phyloP scores from a whole-genome alignment of 2,797 vertebrate species.

The Halcyon smyrnensis region DNA sequence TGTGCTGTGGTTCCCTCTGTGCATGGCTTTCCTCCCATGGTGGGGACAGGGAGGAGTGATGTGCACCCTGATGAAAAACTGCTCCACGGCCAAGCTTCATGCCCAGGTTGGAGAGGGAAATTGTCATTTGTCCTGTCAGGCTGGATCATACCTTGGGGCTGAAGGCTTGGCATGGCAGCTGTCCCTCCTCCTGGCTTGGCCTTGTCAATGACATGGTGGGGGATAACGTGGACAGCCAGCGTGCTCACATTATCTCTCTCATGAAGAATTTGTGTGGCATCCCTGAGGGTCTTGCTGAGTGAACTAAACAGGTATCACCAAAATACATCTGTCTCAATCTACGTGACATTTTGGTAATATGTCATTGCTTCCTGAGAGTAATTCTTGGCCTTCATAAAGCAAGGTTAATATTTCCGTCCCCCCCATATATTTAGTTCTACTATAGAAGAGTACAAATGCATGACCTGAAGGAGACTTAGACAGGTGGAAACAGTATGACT shows the following conservation, averaged over 20 bases:
- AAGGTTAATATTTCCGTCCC: neutral
- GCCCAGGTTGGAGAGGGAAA: neutral
- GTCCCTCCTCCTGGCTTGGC: neutral
- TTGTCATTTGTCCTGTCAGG: neutral
- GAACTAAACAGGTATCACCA: neutral
- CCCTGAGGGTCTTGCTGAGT: neutral
- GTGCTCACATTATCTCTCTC: neutral
- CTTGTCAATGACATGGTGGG: neutral
- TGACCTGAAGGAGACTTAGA: neutral
- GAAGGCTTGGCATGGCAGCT: fast-evolving
- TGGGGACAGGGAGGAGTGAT: neutral
- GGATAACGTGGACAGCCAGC: neutral
- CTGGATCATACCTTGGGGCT: neutral
- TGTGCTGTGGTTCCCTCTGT: neutral
- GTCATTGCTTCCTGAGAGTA: neutral
- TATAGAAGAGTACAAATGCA: neutral
- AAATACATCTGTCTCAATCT: neutral
- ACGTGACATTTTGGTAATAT: neutral
- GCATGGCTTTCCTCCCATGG: fast-evolving
- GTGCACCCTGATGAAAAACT: neutral
- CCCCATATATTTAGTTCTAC: neutral
- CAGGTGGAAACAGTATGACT: neutral
- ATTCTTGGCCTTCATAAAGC: neutral
- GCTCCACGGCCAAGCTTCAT: fast-evolving
- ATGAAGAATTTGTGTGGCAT: neutral